A percentile compares a stretch with the other conserved stretches of the same genome.
These are phyloP conservation scores for Acronicta aceris DNA, from an alignment of 2,888 invertebrate genomes.

Conservation along the genomic window DNA sequence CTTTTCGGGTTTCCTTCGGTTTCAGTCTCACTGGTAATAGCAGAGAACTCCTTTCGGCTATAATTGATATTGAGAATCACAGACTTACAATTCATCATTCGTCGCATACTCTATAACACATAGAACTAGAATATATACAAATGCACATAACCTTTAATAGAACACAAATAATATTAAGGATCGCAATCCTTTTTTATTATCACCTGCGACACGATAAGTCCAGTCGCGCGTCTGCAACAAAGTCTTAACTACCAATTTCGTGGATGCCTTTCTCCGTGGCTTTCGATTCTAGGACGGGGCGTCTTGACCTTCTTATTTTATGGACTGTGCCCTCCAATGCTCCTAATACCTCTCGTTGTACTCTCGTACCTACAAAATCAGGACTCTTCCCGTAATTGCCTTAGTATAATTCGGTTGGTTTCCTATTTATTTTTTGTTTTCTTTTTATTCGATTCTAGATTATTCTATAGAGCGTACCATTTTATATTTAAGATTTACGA, in stretches of 20 bases:
- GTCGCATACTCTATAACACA: no score
- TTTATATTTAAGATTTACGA: no score
- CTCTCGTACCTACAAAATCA: constrained; percentile 43
- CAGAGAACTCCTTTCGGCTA: no score
- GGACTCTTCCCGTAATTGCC: constrained; percentile 36
- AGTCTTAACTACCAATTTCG: constrained; percentile 52
- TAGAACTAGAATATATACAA: no score
- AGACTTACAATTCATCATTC: no score
- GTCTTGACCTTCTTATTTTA: constrained; percentile 72
- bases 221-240: constrained; percentile 49
- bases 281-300: constrained; percentile 59
- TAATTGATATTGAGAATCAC: no score
- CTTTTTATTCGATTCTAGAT: not conserved
- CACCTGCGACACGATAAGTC: constrained; percentile 40
- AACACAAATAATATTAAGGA: not conserved
- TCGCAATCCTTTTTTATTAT: constrained; percentile 11
- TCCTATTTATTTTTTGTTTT: not conserved
- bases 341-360: constrained; percentile 67
- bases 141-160: no score
- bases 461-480: no score
- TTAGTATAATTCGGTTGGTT: constrained; percentile 28
- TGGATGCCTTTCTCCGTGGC: constrained; percentile 57
- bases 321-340: constrained; percentile 65
- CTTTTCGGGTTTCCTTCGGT: no score
- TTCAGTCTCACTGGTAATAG: no score